Base-by-base conservation (phyloP, 1,140 invertebrate genomes). In the Pararge aegeria region DNA sequence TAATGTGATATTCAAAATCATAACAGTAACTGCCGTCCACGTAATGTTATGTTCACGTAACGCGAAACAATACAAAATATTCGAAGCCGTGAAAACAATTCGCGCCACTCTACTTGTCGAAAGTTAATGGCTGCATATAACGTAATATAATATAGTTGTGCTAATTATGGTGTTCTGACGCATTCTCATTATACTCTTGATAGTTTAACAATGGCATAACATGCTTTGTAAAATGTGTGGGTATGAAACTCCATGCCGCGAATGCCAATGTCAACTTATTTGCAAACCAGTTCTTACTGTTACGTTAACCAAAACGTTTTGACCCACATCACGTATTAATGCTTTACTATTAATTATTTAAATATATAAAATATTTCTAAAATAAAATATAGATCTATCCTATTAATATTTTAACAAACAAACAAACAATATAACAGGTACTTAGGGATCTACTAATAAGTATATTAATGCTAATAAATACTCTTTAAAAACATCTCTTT, bases 261-360 rank as follows among this genome's bases (percentile, higher is more conserved):
- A 87, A 87, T 87, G 83, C 80, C 81, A 87, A 86, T 87, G 83
- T 82, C 80, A 80, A 71, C 68, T 84, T 68, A 87, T 87, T 84
- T 81, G 83, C 77, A 87, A 85, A 80, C 81, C 64, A 55, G 82
- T 80, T 70, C 65, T 72, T 80, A 85, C 82, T 72, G 80, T 83
- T 87, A 84, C 70, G 77, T 78, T 85, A 83, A 60, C 71, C 70
- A 50, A 74, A 66, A 73, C 67, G 54, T 50, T 68, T 44, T 83
- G 76, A 84, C 83, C 80, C 67, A 84, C 76, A 76, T 84, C 58
- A 49, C 38, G 57, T 46, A 40, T n/a, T n/a, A n/a, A n/a, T n/a
- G n/a, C n/a, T n/a, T 61, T 61, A 51, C 50, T 10, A 12, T 19
- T 46, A 40, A 10, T 34, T 34, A 12, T 10, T 12, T 3, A 7